Evolutionary conservation across 2,797 vertebrate genomes (phyloP).

Genomic region (Sebastes wilsoni): DNA sequence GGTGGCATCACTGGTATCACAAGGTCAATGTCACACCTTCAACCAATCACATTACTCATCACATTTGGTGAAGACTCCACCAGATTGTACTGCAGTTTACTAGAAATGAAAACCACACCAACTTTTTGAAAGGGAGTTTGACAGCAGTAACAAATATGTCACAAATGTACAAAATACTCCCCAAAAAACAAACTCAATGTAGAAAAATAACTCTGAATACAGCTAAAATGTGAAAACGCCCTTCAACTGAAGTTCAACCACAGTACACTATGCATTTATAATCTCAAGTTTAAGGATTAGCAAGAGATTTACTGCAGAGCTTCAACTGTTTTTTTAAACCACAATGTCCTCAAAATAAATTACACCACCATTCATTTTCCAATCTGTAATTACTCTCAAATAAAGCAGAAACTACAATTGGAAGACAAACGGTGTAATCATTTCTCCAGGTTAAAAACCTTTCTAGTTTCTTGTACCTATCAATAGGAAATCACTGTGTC

Average conservation of each 20-base stretch:
- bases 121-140: background rate
- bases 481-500: background rate
- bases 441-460: background rate
- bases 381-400: background rate
- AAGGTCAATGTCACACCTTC: background rate
- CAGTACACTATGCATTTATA: background rate
- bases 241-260: conserved; percentile 21
- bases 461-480: background rate
- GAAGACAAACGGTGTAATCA: background rate
- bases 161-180: background rate
- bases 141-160: background rate
- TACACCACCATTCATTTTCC: background rate
- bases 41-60: background rate
- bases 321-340: background rate
- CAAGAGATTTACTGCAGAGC: conserved; percentile 6
- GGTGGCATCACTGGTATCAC: background rate
- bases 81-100: background rate
- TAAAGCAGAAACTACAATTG: background rate
- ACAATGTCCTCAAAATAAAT: conserved; percentile 9
- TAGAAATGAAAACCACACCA: rapidly evolving
- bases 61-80: background rate
- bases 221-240: background rate
- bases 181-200: background rate
- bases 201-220: background rate
- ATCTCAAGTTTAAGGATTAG: conserved; percentile 33